Evolutionary conservation across 2,113 vertebrate species (phyloP).

Genomic region (Megaptera novaeangliae): DNA sequence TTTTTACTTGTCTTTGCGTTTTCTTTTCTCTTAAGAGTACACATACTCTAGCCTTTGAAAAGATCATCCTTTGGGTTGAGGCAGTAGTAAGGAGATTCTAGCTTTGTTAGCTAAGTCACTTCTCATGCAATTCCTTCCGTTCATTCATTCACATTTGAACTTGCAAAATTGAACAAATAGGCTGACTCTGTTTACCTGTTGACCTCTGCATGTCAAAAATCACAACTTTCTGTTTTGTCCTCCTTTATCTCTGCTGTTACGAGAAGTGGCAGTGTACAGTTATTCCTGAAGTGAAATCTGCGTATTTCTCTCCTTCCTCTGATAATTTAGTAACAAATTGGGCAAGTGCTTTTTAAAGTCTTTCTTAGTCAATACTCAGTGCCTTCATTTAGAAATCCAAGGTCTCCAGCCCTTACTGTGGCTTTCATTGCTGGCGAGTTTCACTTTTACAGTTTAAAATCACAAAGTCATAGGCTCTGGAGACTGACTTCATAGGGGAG

Average conservation of each 20-base stretch:
- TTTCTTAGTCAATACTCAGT: neutral
- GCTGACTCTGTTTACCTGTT: neutral
- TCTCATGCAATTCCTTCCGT: neutral
- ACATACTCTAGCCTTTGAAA: neutral
- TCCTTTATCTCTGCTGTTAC: neutral
- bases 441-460: constrained; percentile 36
- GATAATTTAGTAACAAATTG: neutral
- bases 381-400: neutral
- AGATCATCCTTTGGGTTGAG: neutral
- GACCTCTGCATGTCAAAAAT: neutral
- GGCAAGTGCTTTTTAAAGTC: neutral
- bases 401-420: neutral
- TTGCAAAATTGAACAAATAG: neutral
- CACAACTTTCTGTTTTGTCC: neutral
- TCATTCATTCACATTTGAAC: neutral
- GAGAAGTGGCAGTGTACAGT: neutral
- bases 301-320: neutral
- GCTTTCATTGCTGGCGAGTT: constrained; percentile 7
- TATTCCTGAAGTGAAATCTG: neutral
- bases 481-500: constrained; percentile 56
- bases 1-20: neutral
- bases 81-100: neutral
- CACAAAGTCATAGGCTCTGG: constrained; percentile 20
- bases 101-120: neutral
- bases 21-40: neutral